These are phyloP conservation scores for Andrena cerasifolii DNA, from an alignment of 1,140 invertebrate species.

Conservation along the genomic window DNA sequence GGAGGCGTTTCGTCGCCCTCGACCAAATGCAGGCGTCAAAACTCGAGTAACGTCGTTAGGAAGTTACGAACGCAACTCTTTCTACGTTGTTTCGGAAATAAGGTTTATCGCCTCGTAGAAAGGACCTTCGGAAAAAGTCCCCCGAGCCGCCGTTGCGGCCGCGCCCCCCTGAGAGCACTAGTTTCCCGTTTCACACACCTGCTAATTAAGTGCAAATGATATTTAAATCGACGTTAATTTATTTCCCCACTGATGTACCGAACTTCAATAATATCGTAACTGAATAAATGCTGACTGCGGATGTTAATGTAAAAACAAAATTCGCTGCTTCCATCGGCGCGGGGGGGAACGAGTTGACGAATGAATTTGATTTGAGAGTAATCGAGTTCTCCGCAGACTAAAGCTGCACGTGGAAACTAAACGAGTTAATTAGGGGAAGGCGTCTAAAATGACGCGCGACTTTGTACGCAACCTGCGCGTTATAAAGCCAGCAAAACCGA, in stretches of 20 bases:
- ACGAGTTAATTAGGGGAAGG: background rate
- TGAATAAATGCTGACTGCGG: too few species aligned
- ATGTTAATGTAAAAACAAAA: too few species aligned
- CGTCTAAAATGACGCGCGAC: background rate
- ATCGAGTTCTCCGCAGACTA: constrained; percentile 4
- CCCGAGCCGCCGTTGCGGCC: too few species aligned
- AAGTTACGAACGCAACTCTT: constrained; percentile 28
- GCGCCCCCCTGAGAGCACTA: background rate
- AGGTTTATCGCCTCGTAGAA: constrained; percentile 11
- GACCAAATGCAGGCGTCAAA: constrained; percentile 18
- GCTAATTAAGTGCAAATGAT: too few species aligned
- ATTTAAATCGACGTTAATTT: too few species aligned
- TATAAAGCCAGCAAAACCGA: background rate
- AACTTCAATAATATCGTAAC: too few species aligned
- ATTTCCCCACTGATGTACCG: too few species aligned
- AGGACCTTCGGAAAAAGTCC: background rate
- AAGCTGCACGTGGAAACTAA: background rate
- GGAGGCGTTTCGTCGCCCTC: constrained; percentile 3
- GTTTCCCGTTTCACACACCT: background rate
- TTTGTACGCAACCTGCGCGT: background rate
- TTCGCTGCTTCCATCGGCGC: background rate
- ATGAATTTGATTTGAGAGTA: background rate
- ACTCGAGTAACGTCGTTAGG: constrained; percentile 19
- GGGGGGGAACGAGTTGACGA: background rate
- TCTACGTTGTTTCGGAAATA: constrained; percentile 34